Base-by-base conservation (phyloP, 2,888 invertebrate genomes). In the Luperina nickerlii region DNA sequence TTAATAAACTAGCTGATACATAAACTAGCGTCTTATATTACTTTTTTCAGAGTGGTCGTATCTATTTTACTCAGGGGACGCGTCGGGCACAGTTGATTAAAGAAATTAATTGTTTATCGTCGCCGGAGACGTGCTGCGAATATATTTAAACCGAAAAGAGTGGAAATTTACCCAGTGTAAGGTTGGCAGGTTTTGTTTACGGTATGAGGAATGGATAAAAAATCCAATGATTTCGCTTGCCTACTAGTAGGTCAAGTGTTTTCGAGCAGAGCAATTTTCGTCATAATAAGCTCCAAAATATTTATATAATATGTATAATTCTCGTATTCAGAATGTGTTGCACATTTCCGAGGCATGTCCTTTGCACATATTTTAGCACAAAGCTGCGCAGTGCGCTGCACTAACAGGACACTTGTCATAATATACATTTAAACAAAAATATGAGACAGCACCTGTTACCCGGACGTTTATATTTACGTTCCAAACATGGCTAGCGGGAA, bases 31-130 rank as follows among this genome's bases (percentile, higher is more conserved):
- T 68, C 76, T 87, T 88, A 78, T 82, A 76, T 69, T 76, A 79
- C 77, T 78, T 83, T 82, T 83, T 80, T 84, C 74, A 79, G 70
- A 84, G 85, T 85, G 78, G 83, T 84, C 89, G 88, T 90, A 92
- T 90, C 88, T 89, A 81, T 82, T 74, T 76, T 45, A 65, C 77
- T 75, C 83, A 38, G 45, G 84, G 79, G 81, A 80, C 84, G 88
- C 87, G 84, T 87, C 84, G 81, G 83, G 87, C 81, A 85, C 87
- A 89, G 78, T 93, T 93, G 94, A 94, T 94, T 93, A 94, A 94
- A 94, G 90, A 93, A 92, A 94, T 94, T 94, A 94, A 94, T 94
- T 94, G 94, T 94, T 93, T 92, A 93, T 92, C 84, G 91, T 87
- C 88, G 81, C 82, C 78, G 82, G 82, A 81, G 85, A 94, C 94